Evolutionary conservation across 1,140 invertebrate genomes (phyloP), one percentile per base, ranked within the genome.

Genomic region (Orchestia grillus): DNA sequence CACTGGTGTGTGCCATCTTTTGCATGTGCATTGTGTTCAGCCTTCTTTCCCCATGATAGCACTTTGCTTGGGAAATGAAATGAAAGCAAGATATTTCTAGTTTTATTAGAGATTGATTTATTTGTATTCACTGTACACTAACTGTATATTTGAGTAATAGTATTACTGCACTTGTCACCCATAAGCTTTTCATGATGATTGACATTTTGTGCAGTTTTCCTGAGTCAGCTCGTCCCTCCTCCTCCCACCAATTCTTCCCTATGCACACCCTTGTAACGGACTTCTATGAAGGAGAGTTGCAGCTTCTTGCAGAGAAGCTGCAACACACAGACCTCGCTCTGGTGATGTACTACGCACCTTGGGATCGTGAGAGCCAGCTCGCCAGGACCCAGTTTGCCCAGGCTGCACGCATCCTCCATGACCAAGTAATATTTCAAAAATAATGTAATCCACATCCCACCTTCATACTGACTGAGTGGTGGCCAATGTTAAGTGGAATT

Each of bases 301-400:
- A 96, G 40, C 44, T 96, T 15, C 96, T 97, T 4, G 96, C 96
- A 36, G 96, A 97, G 41, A 90, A 96, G 23, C 95, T 97, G 19
- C 95, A 95, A 16, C 96, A 97, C 90, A 96, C 97, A 41, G 97
- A 97, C 96, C 96, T 97, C 6, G 96, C 97, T 6, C 97, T 98
- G 95, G 97, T 97, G 90, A 97, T 98, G 97, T 98, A 97, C 96
- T 98, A 98, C 97, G 97, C 97, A 16, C 97, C 97, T 0, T 98
- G 97, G 97, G 97, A 97, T 97, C 97, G 97, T 28, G 96, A 97
- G 87, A 97, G 97, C 28, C 97, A 97, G 96, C 92, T 97, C 44
- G 96, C 97, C 0, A 96, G 97, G 95, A 96, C 96, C 92, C 97
- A 98, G 96, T 97, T 97, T 97, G 97, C 97, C 92, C 97, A 97